A percentile compares a stretch with the other conserved stretches of the same genome.
Evolutionary conservation across 2,113 vertebrate genomes (phyloP).

Genomic region (Poicephalus meyeri): DNA sequence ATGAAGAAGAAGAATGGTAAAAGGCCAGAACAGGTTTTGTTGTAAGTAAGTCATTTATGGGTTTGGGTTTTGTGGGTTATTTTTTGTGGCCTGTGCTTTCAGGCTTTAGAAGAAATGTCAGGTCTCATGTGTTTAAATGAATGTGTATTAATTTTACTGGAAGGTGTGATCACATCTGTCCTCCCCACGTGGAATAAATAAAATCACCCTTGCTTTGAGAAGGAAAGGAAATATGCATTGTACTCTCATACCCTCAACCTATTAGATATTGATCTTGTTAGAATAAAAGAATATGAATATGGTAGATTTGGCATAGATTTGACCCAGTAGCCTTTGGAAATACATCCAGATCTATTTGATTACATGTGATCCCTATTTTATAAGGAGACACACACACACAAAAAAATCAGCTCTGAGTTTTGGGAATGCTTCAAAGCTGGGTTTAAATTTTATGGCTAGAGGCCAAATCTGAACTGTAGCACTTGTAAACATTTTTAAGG

Average conservation of each 20-base stretch:
- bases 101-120: not conserved
- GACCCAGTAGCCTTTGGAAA: not conserved
- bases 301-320: not conserved
- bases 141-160: not conserved
- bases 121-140: not conserved
- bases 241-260: not conserved
- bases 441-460: slow-evolving; percentile 7
- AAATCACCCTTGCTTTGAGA: not conserved
- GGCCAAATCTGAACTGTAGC: not conserved
- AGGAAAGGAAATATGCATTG: not conserved
- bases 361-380: not conserved
- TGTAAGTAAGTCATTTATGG: not conserved
- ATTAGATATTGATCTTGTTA: not conserved
- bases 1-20: slow-evolving; percentile 38
- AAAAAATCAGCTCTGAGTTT: not conserved
- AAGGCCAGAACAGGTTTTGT: not conserved
- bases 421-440: not conserved
- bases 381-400: not conserved
- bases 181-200: not conserved
- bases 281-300: not conserved
- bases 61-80: not conserved
- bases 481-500: not conserved
- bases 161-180: not conserved
- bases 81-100: not conserved
- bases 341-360: not conserved